Percentiles rank a stretch among this genome's conserved stretches.
These are phyloP conservation scores for Eupeodes luniger DNA, from an alignment of 2,888 invertebrate genomes.

Conservation along the genomic window DNA sequence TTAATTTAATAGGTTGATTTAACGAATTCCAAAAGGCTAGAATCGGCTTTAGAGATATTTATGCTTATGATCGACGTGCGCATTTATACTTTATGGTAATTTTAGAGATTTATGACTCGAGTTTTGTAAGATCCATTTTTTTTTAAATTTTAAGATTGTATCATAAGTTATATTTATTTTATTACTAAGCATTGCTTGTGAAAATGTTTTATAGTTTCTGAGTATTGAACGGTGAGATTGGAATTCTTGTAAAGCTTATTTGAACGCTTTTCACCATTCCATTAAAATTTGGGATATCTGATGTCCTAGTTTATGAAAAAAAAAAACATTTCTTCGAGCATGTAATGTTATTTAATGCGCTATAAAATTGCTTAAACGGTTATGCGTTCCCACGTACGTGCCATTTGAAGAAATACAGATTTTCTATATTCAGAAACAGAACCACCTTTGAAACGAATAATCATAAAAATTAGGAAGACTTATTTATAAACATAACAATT, in stretches of 20 bases:
- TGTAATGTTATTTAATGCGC: not conserved
- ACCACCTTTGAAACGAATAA: too few species aligned
- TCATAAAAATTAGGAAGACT: too few species aligned
- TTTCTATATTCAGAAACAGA: too few species aligned
- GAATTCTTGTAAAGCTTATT: too few species aligned
- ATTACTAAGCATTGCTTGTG: too few species aligned
- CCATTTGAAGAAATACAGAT: not conserved
- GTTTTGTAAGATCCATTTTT: not conserved
- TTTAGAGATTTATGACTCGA: constrained; percentile 22
- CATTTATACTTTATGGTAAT: constrained; percentile 33
- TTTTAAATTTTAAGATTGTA: not conserved
- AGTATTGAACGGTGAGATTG: constrained; percentile 4
- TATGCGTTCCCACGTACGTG: not conserved
- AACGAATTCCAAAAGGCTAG: not conserved
- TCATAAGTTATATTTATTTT: not conserved
- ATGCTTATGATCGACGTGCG: constrained; percentile 16
- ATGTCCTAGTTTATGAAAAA: too few species aligned
- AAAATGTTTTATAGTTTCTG: constrained; percentile 2
- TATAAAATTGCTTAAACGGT: constrained; percentile 2
- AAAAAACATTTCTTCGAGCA: too few species aligned
- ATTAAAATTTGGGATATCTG: not conserved
- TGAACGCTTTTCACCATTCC: too few species aligned
- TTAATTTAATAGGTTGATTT: constrained; percentile 48
- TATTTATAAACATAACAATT: too few species aligned
- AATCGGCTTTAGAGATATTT: constrained; percentile 34